Evolutionary conservation across 1,140 invertebrate genomes (phyloP).

Genomic region (Calycopis cecrops): DNA sequence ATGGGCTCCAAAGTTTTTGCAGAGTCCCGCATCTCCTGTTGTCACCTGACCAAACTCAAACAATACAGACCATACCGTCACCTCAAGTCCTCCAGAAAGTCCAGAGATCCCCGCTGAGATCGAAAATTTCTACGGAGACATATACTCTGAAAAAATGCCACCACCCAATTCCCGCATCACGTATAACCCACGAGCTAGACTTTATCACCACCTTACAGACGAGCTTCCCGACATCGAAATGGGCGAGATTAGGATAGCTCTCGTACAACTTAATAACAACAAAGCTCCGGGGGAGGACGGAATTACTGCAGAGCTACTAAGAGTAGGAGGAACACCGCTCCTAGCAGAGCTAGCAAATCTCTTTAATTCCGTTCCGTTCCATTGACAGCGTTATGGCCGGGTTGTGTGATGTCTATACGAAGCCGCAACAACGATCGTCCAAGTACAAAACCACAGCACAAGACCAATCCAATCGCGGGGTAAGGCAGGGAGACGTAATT

Average conservation of each 20-base stretch:
- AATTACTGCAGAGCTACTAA: slow-evolving; percentile 13
- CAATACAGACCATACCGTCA: neutral
- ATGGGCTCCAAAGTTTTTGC: neutral
- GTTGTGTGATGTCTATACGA: slow-evolving; percentile 7
- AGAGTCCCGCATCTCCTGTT: neutral
- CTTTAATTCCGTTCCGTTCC: slow-evolving; percentile 15
- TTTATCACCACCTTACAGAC: neutral
- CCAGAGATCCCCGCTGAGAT: neutral
- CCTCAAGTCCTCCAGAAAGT: too few relatives aligned
- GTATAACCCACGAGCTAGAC: neutral
- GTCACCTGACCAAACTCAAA: neutral
- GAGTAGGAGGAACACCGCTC: slow-evolving; percentile 6
- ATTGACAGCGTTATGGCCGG: neutral
- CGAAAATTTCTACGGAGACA: neutral
- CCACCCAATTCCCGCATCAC: neutral
- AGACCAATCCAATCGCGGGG: slow-evolving; percentile 5
- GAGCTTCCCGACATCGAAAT: slow-evolving; percentile 2
- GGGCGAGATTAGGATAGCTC: neutral
- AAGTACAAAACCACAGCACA: slow-evolving; percentile 7
- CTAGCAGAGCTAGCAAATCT: neutral
- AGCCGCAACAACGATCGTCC: slow-evolving; percentile 9
- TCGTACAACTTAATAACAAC: slow-evolving; percentile 7
- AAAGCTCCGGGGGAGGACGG: slow-evolving; percentile 17
- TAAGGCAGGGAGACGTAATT: slow-evolving; percentile 15
- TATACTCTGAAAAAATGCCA: neutral